Base-by-base conservation (phyloP, 2,888 invertebrate genomes). In the Fragum whitleyi region DNA sequence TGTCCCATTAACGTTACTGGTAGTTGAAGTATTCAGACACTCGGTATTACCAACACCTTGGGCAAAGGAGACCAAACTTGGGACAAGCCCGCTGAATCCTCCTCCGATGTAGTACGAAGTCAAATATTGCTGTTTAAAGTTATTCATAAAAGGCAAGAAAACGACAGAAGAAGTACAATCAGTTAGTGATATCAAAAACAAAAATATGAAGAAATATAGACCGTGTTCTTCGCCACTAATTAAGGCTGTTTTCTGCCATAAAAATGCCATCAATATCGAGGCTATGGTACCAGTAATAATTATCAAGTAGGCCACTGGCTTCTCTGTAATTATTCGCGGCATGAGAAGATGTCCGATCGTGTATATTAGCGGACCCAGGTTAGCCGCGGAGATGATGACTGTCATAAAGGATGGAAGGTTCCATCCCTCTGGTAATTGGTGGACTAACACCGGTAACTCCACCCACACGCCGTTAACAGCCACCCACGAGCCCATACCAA, bases 391-490 rank as follows among this genome's bases (percentile, higher is more conserved):
- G 53, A 97, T 96, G 85, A 97, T 96, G 82, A 97, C 95, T 53
- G 96, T 96, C 94, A 98, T 96, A 92, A 96, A 96, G 0, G 97
- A 96, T 0, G 98, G 97, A 80, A 98, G 95, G 91, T 95, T 95
- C 98, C 98, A 98, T 90, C 96, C 95, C 95, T 98, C 98, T 0
- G 98, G 98, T 69, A 97, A 96, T 83, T 96, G 95, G 83, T 96
- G 95, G 9, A 97, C 97, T 76, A 98, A 95, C 85, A 98, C 95
- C n/a, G 98, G 98, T 84, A 98, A 94, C 94, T 98, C 97, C 85
- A 98, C 96, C 95, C 96, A 98, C 83, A 97, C 95, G 14, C 97
- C 97, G 94, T 98, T 98, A 74, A 98, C 96, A 65, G 97, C 97
- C 88, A 98, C 95, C 98, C 98, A 98, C 53, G 98, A 94, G 26